A percentile compares a stretch with the other conserved stretches of the same genome.
phyloP scores from a whole-genome alignment of 1,140 invertebrate genomes.

The Leptestheria dahalacensis region DNA sequence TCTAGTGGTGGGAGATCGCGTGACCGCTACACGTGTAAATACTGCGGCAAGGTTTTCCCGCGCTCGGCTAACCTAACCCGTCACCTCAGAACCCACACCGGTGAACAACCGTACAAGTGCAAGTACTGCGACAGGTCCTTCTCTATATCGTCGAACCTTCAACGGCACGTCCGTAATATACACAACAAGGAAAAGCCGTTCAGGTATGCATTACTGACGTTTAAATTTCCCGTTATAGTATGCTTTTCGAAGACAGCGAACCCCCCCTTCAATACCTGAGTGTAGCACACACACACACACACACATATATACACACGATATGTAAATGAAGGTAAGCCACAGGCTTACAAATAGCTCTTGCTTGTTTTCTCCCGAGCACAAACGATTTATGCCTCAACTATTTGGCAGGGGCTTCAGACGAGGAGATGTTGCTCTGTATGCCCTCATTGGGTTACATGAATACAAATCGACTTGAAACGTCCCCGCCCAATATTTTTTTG shows the following conservation, averaged over 20 bases:
- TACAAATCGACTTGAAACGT: background rate
- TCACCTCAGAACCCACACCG: slow-evolving; percentile 93
- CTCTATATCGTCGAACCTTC: slow-evolving; percentile 95
- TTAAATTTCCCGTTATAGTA: too few species aligned
- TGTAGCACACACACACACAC: background rate
- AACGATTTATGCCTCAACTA: background rate
- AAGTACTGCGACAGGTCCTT: slow-evolving; percentile 97
- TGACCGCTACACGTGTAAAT: slow-evolving; percentile 94
- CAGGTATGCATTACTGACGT: slow-evolving; percentile 18
- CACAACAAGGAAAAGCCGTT: slow-evolving; percentile 94
- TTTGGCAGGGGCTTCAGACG: background rate
- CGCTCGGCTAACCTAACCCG: slow-evolving; percentile 94
- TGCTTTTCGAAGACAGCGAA: too few species aligned
- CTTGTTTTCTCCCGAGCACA: too few species aligned
- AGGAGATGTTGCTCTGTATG: background rate
- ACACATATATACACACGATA: too few species aligned
- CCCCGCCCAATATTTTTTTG: background rate
- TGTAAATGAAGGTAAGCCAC: too few species aligned
- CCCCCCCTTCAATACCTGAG: too few species aligned
- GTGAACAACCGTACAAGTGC: slow-evolving; percentile 95
- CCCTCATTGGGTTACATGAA: background rate
- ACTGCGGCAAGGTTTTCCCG: slow-evolving; percentile 93
- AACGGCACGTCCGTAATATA: slow-evolving; percentile 97
- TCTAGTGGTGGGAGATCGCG: slow-evolving; percentile 42
- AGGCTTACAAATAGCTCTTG: too few species aligned